phyloP scores from a whole-genome alignment of 2,888 invertebrate species.

The Nycteola revayana region DNA sequence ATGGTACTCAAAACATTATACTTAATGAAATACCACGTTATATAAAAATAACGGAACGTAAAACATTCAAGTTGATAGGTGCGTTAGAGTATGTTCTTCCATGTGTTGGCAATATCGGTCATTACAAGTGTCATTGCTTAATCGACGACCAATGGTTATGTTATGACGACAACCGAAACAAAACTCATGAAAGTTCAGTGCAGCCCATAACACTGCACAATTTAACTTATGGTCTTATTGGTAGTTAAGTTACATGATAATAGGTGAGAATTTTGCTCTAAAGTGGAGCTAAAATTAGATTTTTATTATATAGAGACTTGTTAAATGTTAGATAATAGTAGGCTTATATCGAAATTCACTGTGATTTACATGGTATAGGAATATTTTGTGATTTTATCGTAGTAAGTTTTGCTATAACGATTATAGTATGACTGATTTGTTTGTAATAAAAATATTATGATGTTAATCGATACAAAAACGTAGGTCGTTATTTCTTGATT shows the following conservation, averaged over 20 bases:
- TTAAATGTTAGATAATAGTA: conserved; percentile 14
- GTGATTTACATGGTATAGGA: conserved; percentile 13
- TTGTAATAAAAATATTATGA: conserved; percentile 14
- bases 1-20: conserved; percentile 10
- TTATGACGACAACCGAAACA: conserved; percentile 5
- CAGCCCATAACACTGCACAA: too few species aligned
- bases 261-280: conserved; percentile 13
- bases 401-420: conserved; percentile 14
- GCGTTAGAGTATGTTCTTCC: conserved; percentile 2
- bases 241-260: conserved; percentile 13
- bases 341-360: conserved; percentile 13
- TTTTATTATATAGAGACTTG: conserved; percentile 14
- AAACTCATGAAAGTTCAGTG: conserved; percentile 7
- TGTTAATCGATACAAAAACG: conserved; percentile 13
- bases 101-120: conserved; percentile 1
- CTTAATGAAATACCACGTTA: conserved; percentile 11
- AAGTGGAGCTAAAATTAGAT: conserved; percentile 12
- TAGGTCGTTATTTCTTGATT: conserved; percentile 14
- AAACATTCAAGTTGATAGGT: conserved; percentile 7
- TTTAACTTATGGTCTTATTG: conserved; percentile 2
- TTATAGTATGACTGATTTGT: conserved; percentile 14
- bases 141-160: conserved; percentile 6
- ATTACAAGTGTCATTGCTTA: conserved; percentile 8
- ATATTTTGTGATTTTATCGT: conserved; percentile 14
- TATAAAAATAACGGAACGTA: conserved; percentile 14